Conservation (phyloP, 2,797 vertebrate species). For the Xenopus petersii region DNA sequence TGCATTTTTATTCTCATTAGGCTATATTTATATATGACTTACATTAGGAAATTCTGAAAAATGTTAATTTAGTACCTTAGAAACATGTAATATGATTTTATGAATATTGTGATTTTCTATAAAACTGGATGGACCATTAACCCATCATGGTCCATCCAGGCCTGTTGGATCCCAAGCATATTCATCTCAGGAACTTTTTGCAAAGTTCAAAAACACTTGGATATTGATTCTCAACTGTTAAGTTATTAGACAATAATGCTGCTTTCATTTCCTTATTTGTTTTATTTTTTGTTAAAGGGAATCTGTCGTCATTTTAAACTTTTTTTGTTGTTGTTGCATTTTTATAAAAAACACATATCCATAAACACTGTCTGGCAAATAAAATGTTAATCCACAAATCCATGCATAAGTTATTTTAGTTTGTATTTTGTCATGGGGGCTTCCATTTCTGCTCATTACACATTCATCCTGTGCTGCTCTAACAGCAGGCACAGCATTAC, state of each 20-base stretch:
- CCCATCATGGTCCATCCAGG: neutral
- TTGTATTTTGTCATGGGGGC: no score
- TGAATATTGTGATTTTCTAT: neutral
- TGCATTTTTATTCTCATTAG: no score
- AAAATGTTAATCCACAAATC: no score
- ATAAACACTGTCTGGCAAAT: no score
- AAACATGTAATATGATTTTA: neutral
- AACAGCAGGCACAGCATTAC: no score
- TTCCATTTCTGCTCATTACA: no score
- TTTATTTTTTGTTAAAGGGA: neutral
- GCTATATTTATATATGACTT: neutral
- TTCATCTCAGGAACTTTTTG: slow-evolving; percentile 15
- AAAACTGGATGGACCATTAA: neutral
- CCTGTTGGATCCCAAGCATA: neutral
- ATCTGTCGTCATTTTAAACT: no score
- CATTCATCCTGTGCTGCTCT: no score
- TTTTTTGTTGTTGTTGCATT: no score
- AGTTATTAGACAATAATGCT: slow-evolving; percentile 19
- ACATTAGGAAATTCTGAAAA: neutral
- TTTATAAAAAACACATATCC: no score
- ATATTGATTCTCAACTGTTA: slow-evolving; percentile 1
- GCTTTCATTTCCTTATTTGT: slow-evolving; percentile 6
- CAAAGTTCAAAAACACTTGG: neutral
- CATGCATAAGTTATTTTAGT: no score
- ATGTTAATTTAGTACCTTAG: neutral